phyloP scores from a whole-genome alignment of 2,797 vertebrate species.

The Pangasius sanitwongsei region DNA sequence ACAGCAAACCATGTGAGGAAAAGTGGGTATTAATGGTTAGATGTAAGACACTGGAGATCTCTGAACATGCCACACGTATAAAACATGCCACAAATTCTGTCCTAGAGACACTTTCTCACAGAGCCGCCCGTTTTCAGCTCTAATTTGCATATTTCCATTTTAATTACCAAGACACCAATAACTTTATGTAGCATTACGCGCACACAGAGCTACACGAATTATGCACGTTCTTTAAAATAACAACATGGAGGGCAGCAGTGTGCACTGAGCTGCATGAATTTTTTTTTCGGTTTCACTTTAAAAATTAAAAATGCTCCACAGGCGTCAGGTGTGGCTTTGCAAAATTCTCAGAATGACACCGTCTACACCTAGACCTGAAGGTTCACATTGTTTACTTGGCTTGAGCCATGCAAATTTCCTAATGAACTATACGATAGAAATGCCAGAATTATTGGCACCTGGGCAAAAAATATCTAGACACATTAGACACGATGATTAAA shows the following conservation, averaged over 20 bases:
- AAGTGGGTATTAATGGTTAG: background rate
- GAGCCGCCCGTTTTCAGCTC: background rate
- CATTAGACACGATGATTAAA: background rate
- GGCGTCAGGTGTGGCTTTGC: background rate
- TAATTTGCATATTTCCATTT: background rate
- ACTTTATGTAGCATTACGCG: background rate
- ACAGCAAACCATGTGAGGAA: background rate
- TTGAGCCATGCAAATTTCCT: background rate
- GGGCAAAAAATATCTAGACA: background rate
- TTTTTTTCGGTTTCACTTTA: background rate
- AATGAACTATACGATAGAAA: background rate
- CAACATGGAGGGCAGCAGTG: background rate
- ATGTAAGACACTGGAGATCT: background rate
- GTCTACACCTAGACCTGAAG: conserved; percentile 13
- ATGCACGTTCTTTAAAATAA: background rate
- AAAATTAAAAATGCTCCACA: no score
- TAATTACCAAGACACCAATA: background rate
- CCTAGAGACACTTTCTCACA: background rate
- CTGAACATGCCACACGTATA: background rate
- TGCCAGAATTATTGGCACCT: background rate
- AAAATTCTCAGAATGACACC: background rate
- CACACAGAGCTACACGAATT: background rate
- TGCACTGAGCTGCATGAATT: background rate
- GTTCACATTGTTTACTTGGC: background rate
- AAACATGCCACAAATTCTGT: background rate